Base-by-base conservation (phyloP, 2,888 invertebrate genomes). In the Cryptocephalus moraei region DNA sequence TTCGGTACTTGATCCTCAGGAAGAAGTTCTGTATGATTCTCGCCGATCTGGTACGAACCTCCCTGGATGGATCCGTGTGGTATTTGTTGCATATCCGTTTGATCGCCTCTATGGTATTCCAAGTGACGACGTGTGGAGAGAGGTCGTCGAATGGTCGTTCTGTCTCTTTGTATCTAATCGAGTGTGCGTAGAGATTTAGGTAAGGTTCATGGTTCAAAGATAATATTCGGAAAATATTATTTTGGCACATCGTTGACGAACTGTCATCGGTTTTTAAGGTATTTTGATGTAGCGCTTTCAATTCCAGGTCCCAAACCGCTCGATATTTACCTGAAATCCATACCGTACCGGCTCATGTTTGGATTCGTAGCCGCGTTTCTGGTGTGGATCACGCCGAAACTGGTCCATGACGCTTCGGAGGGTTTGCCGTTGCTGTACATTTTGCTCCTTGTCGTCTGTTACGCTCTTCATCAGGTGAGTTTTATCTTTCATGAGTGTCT, bases 391-490 rank as follows among this genome's bases (percentile, higher is more conserved):
- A 94, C 95, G 0, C 92, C 93, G 0, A 73, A 71, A 40, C 73
- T 92, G 49, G 76, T 91, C 31, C 76, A 74, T 1, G 71, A 75
- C 45, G 77, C 80, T 50, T 75, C 80, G 10, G 46, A 62, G 38
- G 67, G 67, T n/a, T 74, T 82, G 49, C 84, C 92, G 0, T 72
- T 78, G 48, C 84, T 81, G 50, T 91, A 88, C 64, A 90, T 94
- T 55, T 73, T 81, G 33, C 62, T 91, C 34, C 74, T 96, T 46
- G 72, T 96, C 56, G 58, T 77, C 9, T 78, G 86, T 45, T 96
- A 94, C 67, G 82, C 86, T n/a, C 73, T 92, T 51, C 95, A 97
- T 74, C 96, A 94, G 82, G 91, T 86, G 36, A 36, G 36, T 34
- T 9, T 9, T 34, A 34, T n/a, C n/a, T n/a, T n/a, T n/a, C n/a